Base-by-base conservation (phyloP, 2,888 invertebrate species). In the Tricholauxania praeusta region DNA sequence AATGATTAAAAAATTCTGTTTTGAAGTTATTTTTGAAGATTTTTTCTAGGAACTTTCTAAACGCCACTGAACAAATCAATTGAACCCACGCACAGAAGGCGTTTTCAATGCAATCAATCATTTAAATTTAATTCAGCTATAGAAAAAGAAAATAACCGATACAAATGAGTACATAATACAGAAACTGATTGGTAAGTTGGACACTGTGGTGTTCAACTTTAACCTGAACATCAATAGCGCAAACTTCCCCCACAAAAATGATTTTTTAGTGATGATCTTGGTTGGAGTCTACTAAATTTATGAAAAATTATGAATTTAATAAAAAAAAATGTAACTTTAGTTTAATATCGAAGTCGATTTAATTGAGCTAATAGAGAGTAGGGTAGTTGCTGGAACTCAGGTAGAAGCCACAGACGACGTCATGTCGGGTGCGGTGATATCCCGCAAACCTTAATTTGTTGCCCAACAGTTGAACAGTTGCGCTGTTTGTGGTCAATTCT, bases 401-500 rank as follows among this genome's bases (percentile, higher is more conserved):
- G 12, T 19, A 5, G 19, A 22, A 14, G 57, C 22, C 17, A 22
- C 12, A 28, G 19, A 53, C 53, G 53, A 12, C 17, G 7, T 19
- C 57, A 12, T n/a, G 57, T n/a, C 7, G 67, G 47, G 67, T 57
- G 57, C 57, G 57, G 47, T 22, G 84, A 82, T 83, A 82, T 84
- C 85, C 85, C 84, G 84, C 85, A 81, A 85, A 81, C 80, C 80
- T 82, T 81, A 84, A 84, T 84, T 85, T 84, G 83, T 83, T 82
- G 64, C 51, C 51, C 22, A 49, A 49, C 15, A 15, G 49, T 49
- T 1, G 19, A 48, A 48, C 19, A 14, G 19, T 63, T 12, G 14
- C 5, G 28, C 28, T 19, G 14, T 55, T 57, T 39, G 22, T 22
- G 57, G 57, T 5, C 12, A 14, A 22, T 57, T 55, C 22, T 55